These are phyloP conservation scores for Xenopus tropicalis DNA, from an alignment of 2,113 vertebrate species.

Conservation along the genomic window UCB_Xtro_10.0 CM004451.2:52230501-52231000, in stretches of 20 bases:
- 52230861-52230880: conserved; percentile 2
- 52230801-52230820: not conserved
- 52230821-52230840: too few relatives aligned
- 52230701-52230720: not conserved
- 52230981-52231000: conserved; percentile 57
- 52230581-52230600: conserved; percentile 54
- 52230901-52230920: not conserved
- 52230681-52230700: conserved; percentile 38
- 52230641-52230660: conserved; percentile 44
- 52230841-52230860: not conserved
- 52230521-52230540: conserved; percentile 33
- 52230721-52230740: not conserved
- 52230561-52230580: conserved; percentile 54
- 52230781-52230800: not conserved
- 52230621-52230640: conserved; percentile 21
- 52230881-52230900: not conserved
- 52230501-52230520: not conserved
- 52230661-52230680: conserved; percentile 44
- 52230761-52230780: not conserved
- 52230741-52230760: not conserved
- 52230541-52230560: conserved; percentile 46
- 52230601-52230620: conserved; percentile 36
- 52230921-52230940: conserved; percentile 50
- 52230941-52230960: conserved; percentile 64
- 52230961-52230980: conserved; percentile 69